Conservation (phyloP, 2,888 invertebrate species). For the Leptinotarsa peninsularis region DNA sequence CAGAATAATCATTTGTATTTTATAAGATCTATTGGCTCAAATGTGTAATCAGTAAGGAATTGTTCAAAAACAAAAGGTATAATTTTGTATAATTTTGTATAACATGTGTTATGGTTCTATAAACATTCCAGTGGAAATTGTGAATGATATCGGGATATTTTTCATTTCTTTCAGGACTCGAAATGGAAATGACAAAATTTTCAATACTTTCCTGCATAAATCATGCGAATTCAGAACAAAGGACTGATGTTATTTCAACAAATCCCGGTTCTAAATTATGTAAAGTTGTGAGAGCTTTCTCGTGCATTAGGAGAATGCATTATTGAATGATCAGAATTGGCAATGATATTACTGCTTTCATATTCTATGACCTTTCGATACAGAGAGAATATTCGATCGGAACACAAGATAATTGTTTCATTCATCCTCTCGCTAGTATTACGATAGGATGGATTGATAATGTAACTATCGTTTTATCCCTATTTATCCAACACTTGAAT, state of each 20-base stretch:
- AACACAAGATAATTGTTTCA: neutral
- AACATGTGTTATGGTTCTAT: too few species aligned
- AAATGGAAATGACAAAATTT: neutral
- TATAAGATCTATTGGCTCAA: too few species aligned
- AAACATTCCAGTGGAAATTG: too few species aligned
- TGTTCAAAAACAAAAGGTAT: too few species aligned
- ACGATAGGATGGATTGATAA: too few species aligned
- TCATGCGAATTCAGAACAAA: neutral
- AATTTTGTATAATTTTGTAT: too few species aligned
- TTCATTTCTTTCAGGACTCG: too few species aligned
- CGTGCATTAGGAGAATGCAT: neutral
- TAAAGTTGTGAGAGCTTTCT: neutral
- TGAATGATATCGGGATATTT: too few species aligned
- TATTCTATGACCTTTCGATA: neutral
- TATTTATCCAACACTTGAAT: too few species aligned
- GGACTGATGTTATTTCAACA: neutral
- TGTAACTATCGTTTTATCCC: too few species aligned
- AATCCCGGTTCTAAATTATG: neutral
- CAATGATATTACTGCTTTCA: neutral
- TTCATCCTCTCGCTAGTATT: neutral
- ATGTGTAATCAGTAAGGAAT: too few species aligned
- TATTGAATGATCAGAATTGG: neutral
- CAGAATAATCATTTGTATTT: too few species aligned
- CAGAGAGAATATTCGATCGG: neutral
- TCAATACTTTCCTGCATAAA: neutral